Percentiles rank a stretch among this genome's conserved stretches.
phyloP scores from a whole-genome alignment of 1,140 invertebrate genomes.

The Chelonus insularis region DNA sequence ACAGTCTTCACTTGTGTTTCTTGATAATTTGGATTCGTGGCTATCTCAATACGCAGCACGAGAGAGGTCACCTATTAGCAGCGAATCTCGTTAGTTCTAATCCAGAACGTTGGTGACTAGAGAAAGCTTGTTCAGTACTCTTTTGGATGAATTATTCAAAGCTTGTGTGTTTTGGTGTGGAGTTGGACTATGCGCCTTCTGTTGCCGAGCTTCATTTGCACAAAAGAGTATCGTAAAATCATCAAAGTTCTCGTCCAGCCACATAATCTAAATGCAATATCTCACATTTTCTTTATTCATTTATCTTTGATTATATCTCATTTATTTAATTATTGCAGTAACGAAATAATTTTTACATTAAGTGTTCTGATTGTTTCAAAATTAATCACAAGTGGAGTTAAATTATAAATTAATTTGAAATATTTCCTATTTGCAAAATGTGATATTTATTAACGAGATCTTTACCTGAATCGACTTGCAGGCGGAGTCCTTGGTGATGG shows the following conservation, averaged over 20 bases:
- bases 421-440: too few species aligned
- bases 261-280: too few species aligned
- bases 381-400: too few species aligned
- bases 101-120: constrained; percentile 87
- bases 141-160: constrained; percentile 69
- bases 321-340: too few species aligned
- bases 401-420: too few species aligned
- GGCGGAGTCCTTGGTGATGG: constrained; percentile 52
- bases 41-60: constrained; percentile 87
- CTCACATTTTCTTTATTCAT: too few species aligned
- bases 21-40: constrained; percentile 81
- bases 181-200: constrained; percentile 63
- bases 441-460: too few species aligned
- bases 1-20: constrained; percentile 96
- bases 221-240: constrained; percentile 54
- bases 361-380: too few species aligned
- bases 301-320: too few species aligned
- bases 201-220: constrained; percentile 54
- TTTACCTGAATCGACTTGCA: constrained; percentile 44
- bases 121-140: constrained; percentile 91
- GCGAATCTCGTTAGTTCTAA: constrained; percentile 91
- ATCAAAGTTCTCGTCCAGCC: too few species aligned
- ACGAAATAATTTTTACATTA: too few species aligned
- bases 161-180: constrained; percentile 59
- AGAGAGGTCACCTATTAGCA: constrained; percentile 86